Evolutionary conservation across 2,888 invertebrate species (phyloP).

Genomic region (Tenodera sinensis): DNA sequence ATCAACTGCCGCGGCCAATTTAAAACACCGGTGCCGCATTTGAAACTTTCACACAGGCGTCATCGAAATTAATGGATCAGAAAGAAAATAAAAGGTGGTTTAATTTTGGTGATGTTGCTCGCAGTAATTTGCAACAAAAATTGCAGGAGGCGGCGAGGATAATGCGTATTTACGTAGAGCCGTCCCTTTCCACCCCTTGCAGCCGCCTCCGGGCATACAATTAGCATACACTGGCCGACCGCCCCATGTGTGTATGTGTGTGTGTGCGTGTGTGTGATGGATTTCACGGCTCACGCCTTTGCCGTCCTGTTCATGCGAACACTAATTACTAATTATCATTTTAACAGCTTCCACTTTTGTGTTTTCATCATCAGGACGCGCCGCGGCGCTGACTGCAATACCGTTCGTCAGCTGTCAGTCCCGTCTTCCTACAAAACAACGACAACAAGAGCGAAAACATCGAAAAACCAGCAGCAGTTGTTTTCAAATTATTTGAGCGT

Average conservation of each 20-base stretch:
- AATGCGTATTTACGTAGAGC: background rate
- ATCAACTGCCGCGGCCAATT: background rate
- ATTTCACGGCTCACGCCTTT: background rate
- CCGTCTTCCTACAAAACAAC: background rate
- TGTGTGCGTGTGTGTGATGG: background rate
- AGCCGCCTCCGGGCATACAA: background rate
- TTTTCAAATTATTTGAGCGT: background rate
- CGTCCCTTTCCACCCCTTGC: background rate
- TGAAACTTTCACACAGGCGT: background rate
- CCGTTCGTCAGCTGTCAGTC: background rate
- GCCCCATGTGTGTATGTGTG: background rate
- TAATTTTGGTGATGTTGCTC: background rate
- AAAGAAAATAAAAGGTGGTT: background rate
- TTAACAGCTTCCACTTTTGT: conserved; percentile 5
- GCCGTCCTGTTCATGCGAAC: background rate
- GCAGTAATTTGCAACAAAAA: background rate
- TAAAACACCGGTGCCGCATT: background rate
- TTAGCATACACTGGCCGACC: background rate
- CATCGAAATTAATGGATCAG: background rate
- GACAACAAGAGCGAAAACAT: too few species aligned
- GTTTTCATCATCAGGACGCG: background rate
- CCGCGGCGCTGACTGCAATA: background rate
- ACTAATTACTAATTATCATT: conserved; percentile 14
- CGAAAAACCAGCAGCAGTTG: background rate
- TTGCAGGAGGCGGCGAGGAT: background rate